Conservation (phyloP, 92 coral and sea anemone species). For the Umimayanthus chanpuru region DNA sequence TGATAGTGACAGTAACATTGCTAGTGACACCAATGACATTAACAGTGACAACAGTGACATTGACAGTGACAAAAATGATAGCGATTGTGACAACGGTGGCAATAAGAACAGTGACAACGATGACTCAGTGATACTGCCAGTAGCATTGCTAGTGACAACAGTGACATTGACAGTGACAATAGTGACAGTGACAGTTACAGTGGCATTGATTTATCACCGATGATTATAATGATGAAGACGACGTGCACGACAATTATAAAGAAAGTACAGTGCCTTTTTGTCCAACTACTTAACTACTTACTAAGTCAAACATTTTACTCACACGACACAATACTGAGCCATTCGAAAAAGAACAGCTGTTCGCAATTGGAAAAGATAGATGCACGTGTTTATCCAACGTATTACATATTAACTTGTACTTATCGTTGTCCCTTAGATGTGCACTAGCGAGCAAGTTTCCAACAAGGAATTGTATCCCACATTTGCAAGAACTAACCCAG, state of each 20-base stretch:
- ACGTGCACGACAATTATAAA: neutral
- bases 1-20: no score
- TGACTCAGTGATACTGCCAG: no score
- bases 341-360: no score
- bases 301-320: neutral
- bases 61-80: no score
- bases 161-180: no score
- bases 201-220: neutral
- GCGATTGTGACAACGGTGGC: no score
- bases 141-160: neutral
- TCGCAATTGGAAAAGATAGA: no score
- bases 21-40: no score
- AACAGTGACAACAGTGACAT: no score
- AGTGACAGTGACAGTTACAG: neutral
- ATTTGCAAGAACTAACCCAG: slow-evolving; percentile 91
- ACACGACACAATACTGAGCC: no score
- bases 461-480: slow-evolving; percentile 82
- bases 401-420: neutral
- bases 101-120: no score
- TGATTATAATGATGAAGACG: neutral
- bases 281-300: neutral
- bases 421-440: slow-evolving; percentile 57
- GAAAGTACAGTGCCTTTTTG: no score
- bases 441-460: slow-evolving; percentile 81
- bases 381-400: neutral